Evolutionary conservation across 2,797 vertebrate genomes (phyloP).

Genomic region (Molossus alvarezi): DNA sequence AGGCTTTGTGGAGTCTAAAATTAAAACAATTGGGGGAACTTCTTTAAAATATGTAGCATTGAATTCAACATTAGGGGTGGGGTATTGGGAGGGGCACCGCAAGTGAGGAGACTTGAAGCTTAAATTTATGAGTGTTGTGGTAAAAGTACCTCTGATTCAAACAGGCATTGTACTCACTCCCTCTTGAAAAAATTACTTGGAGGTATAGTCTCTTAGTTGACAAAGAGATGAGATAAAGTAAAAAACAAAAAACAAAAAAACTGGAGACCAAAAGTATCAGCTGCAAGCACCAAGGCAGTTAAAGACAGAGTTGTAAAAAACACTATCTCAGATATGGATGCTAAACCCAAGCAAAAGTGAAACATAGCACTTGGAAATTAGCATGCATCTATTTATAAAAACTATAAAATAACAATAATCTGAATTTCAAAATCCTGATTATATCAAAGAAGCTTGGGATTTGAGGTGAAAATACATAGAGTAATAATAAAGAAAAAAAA

Average conservation of each 20-base stretch:
- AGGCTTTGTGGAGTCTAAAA: not conserved
- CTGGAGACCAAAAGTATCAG: not conserved
- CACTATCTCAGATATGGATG: not conserved
- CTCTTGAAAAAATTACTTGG: not conserved
- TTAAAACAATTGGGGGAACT: not conserved
- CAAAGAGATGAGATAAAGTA: not conserved
- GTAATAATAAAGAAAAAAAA: not conserved
- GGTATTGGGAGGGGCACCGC: not conserved
- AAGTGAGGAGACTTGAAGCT: not conserved
- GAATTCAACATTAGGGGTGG: not conserved
- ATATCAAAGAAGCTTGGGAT: not conserved
- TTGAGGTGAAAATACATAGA: not conserved
- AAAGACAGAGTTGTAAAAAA: not conserved
- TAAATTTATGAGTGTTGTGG: not conserved
- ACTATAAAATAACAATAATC: not conserved
- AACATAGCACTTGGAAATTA: not conserved
- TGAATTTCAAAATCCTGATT: not conserved
- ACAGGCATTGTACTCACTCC: not conserved
- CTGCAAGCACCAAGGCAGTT: not conserved
- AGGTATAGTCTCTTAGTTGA: not conserved
- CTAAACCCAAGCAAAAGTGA: not conserved
- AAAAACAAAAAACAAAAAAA: not conserved
- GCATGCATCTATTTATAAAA: not conserved
- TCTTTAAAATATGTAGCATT: not conserved
- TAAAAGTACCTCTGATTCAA: not conserved